Percentiles rank a stretch among this genome's conserved stretches.
These are phyloP conservation scores for Drosophila paucipuncta DNA, from an alignment of 2,888 invertebrate genomes.

Conservation along the genomic window DNA sequence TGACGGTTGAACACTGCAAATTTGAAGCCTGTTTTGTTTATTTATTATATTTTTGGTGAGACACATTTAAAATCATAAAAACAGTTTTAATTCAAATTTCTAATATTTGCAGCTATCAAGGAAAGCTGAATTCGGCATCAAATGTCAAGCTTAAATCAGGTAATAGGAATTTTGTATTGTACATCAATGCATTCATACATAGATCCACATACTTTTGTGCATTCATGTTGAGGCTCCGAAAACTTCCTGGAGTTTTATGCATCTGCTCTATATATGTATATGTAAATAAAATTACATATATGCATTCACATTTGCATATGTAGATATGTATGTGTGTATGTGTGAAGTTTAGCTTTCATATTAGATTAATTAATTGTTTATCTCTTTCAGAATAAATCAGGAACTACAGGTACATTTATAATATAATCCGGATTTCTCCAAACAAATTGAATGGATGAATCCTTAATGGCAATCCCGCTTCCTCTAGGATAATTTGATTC, in stretches of 20 bases:
- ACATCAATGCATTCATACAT: conserved; percentile 22
- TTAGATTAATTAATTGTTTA: conserved; percentile 30
- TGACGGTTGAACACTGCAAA: conserved; percentile 39
- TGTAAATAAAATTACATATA: neutral
- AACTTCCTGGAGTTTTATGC: conserved; percentile 1
- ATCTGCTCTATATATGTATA: neutral
- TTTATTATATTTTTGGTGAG: conserved; percentile 69
- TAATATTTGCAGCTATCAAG: conserved; percentile 65
- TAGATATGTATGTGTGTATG: neutral
- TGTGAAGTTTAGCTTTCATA: neutral
- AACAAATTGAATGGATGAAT: too few relatives aligned
- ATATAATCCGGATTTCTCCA: conserved; percentile 3
- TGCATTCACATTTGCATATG: neutral
- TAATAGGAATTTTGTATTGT: conserved; percentile 85
- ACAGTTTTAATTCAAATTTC: conserved; percentile 12
- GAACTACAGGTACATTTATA: conserved; percentile 79
- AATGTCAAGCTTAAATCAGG: conserved; percentile 97
- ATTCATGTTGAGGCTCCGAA: conserved; percentile 15
- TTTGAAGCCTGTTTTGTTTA: conserved; percentile 65
- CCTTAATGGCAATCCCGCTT: neutral
- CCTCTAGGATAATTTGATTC: neutral
- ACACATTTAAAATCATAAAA: conserved; percentile 23
- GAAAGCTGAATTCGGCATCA: conserved; percentile 85
- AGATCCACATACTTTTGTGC: conserved; percentile 1
- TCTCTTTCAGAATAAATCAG: conserved; percentile 79